These are phyloP conservation scores for Thymelicus acteon DNA, from an alignment of 2,888 invertebrate species.

Conservation along the genomic window DNA sequence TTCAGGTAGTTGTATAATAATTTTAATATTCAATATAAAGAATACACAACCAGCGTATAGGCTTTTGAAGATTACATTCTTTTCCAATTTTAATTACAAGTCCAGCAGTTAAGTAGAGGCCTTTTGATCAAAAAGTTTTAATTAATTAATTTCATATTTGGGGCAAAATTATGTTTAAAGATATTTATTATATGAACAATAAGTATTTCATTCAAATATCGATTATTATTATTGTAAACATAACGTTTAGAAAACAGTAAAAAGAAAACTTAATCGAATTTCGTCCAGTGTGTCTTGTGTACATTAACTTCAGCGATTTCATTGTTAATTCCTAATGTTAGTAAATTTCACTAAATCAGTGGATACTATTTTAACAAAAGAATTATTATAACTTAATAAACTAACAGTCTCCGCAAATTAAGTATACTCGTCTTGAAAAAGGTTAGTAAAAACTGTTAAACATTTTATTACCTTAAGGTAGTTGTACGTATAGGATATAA, in stretches of 20 bases:
- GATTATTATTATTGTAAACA: too few species aligned
- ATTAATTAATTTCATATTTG: too few species aligned
- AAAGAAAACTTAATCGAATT: too few species aligned
- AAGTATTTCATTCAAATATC: too few species aligned
- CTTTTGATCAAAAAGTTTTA: too few species aligned
- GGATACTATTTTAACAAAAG: slow-evolving; percentile 35
- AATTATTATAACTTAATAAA: slow-evolving; percentile 46
- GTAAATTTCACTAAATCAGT: slow-evolving; percentile 45
- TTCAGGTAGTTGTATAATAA: slow-evolving; percentile 21
- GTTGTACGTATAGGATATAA: neutral
- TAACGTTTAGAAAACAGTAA: too few species aligned
- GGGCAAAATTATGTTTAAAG: too few species aligned
- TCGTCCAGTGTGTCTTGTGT: neutral
- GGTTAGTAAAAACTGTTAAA: slow-evolving; percentile 26
- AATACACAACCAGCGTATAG: slow-evolving; percentile 32
- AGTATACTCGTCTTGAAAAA: slow-evolving; percentile 48
- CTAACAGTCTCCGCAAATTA: slow-evolving; percentile 70
- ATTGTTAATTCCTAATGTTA: slow-evolving; percentile 40
- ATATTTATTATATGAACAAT: neutral
- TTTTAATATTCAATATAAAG: slow-evolving; percentile 33
- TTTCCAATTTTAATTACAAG: slow-evolving; percentile 9
- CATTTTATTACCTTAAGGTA: slow-evolving; percentile 1
- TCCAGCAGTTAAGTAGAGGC: neutral
- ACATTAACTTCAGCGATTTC: neutral
- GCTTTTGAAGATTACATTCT: slow-evolving; percentile 25